phyloP scores from a whole-genome alignment of 2,113 vertebrate species.

The Odontesthes bonariensis region DNA sequence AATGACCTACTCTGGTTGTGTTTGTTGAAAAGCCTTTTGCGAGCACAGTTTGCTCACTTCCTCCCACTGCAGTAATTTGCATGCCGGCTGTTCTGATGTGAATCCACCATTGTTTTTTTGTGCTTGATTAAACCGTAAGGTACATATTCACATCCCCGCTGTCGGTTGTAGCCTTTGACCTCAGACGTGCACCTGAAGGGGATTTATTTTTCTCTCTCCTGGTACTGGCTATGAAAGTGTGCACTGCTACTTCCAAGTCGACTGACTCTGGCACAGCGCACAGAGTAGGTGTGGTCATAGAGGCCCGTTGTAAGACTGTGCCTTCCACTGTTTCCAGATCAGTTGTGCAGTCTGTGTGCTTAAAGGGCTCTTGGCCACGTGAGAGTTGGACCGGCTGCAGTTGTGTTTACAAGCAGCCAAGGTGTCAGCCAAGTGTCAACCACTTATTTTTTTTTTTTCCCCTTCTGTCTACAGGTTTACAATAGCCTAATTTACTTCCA shows the following conservation, averaged over 20 bases:
- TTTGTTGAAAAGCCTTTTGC: slow-evolving; percentile 24
- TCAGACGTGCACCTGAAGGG: slow-evolving; percentile 21
- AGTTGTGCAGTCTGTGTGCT: slow-evolving; percentile 41
- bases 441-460: slow-evolving; percentile 20
- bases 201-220: background rate
- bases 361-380: slow-evolving; percentile 45
- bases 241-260: slow-evolving; percentile 21
- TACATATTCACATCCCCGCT: slow-evolving; percentile 31
- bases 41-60: slow-evolving; percentile 46
- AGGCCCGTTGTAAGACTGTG: slow-evolving; percentile 38
- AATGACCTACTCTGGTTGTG: background rate
- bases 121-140: slow-evolving; percentile 15
- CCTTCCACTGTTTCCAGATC: slow-evolving; percentile 65
- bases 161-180: slow-evolving; percentile 24
- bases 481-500: slow-evolving; percentile 63
- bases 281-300: slow-evolving; percentile 72
- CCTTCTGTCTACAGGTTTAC: slow-evolving; percentile 34
- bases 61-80: slow-evolving; percentile 77
- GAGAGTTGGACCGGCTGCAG: slow-evolving; percentile 51
- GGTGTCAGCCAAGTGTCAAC: slow-evolving; percentile 78
- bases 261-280: slow-evolving; percentile 66
- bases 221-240: slow-evolving; percentile 1
- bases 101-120: slow-evolving; percentile 30
- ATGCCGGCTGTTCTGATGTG: slow-evolving; percentile 55
- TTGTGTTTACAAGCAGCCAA: slow-evolving; percentile 77